Conservation (phyloP, 2,888 invertebrate species). For the Polia nebulosa region DNA sequence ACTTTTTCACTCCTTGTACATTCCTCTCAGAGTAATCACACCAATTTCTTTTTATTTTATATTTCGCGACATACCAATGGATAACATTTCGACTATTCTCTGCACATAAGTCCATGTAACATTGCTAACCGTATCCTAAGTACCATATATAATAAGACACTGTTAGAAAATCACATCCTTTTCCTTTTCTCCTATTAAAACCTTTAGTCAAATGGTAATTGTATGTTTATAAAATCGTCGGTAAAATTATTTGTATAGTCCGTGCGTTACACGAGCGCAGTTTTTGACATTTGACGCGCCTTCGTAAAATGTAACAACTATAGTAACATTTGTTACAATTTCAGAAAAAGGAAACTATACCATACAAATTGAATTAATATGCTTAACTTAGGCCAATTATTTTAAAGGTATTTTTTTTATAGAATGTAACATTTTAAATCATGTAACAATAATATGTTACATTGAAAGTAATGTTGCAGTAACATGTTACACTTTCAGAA, state of each 20-base stretch:
- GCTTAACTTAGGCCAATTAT: slow-evolving; percentile 47
- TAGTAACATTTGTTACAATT: neutral
- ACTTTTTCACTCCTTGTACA: neutral
- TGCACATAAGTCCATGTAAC: slow-evolving; percentile 15
- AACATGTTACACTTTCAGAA: slow-evolving; percentile 8
- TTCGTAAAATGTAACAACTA: neutral
- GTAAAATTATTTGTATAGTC: neutral
- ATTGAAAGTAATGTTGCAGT: slow-evolving; percentile 1
- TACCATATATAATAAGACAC: slow-evolving; percentile 74
- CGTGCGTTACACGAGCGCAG: neutral
- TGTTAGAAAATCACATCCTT: slow-evolving; percentile 75
- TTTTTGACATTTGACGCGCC: neutral
- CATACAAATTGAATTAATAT: neutral
- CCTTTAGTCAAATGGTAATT: neutral
- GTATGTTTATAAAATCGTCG: neutral
- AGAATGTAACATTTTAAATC: slow-evolving; percentile 15
- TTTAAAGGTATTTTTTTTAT: neutral
- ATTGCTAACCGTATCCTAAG: slow-evolving; percentile 68
- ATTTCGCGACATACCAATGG: neutral
- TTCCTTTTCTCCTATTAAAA: slow-evolving; percentile 15
- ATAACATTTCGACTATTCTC: slow-evolving; percentile 16
- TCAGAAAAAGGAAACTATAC: neutral
- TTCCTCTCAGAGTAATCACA: neutral
- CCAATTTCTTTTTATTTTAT: neutral
- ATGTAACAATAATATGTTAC: slow-evolving; percentile 8